Evolutionary conservation across 2,888 invertebrate species (phyloP).

Genomic region (Archips xylosteana): DNA sequence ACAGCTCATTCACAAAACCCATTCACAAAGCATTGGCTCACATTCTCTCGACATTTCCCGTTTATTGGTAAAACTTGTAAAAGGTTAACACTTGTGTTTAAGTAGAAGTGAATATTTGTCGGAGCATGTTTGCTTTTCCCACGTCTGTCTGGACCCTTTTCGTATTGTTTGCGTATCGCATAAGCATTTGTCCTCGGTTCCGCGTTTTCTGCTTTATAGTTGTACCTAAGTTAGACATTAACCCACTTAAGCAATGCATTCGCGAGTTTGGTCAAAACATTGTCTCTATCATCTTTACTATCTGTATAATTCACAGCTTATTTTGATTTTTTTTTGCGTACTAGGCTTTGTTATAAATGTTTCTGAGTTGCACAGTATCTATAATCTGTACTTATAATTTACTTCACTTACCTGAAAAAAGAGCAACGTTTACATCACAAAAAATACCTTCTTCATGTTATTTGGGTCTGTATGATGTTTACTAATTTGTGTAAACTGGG

Average conservation of each 20-base stretch:
- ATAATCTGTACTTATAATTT: background rate
- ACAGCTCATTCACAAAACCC: slow-evolving; percentile 16
- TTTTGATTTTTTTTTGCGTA: background rate
- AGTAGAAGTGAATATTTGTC: slow-evolving; percentile 59
- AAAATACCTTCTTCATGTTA: background rate
- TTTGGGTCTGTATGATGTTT: background rate
- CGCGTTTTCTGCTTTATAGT: slow-evolving; percentile 3
- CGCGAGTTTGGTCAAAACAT: slow-evolving; percentile 11
- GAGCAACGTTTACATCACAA: background rate
- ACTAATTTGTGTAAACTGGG: background rate
- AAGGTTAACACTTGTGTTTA: slow-evolving; percentile 43
- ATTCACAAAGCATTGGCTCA: slow-evolving; percentile 17
- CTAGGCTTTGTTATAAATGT: too few relatives aligned
- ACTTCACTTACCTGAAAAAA: background rate
- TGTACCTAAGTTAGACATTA: slow-evolving; percentile 16
- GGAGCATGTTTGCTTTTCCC: slow-evolving; percentile 63
- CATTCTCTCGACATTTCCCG: slow-evolving; percentile 25
- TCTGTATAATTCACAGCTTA: background rate
- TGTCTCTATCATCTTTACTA: background rate
- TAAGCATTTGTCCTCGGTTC: slow-evolving; percentile 39
- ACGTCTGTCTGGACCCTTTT: slow-evolving; percentile 59
- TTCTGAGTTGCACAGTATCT: too few relatives aligned
- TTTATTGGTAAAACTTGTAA: slow-evolving; percentile 40
- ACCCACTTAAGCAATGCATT: slow-evolving; percentile 22
- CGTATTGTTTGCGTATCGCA: slow-evolving; percentile 48